Evolutionary conservation across 2,888 invertebrate genomes (phyloP).

Genomic region (Tuberolachnus salignus): DNA sequence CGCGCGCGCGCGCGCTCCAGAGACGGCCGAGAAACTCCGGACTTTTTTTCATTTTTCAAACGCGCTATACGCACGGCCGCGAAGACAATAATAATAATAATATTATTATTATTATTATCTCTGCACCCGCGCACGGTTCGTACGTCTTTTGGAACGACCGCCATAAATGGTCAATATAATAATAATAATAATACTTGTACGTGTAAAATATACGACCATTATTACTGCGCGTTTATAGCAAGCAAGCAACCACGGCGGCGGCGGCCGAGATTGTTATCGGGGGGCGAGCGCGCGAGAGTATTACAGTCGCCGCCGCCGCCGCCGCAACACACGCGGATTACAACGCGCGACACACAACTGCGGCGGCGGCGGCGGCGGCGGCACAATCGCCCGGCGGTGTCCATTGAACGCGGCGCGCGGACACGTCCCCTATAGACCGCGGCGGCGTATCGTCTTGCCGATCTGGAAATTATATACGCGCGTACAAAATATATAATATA

Average conservation of each 20-base stretch:
- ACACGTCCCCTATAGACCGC: constrained; percentile 22
- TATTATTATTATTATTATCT: too few relatives aligned
- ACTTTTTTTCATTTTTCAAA: too few relatives aligned
- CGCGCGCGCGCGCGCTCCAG: too few relatives aligned
- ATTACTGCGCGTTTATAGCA: neutral
- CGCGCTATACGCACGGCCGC: too few relatives aligned
- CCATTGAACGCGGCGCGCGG: constrained; percentile 16
- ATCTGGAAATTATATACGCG: constrained; percentile 23
- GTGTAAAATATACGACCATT: neutral
- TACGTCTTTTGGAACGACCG: too few relatives aligned
- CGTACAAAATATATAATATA: neutral
- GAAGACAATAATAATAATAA: too few relatives aligned
- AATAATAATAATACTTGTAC: neutral
- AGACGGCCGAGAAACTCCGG: too few relatives aligned
- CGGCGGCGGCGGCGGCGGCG: constrained; percentile 2
- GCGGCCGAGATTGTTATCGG: constrained; percentile 18
- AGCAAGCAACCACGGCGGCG: constrained; percentile 30
- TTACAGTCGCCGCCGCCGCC: neutral
- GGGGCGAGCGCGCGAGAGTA: neutral
- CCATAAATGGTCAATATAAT: constrained; percentile 21
- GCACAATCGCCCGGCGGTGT: constrained; percentile 46
- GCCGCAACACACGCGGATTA: neutral
- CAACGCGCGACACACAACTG: neutral
- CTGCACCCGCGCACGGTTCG: neutral
- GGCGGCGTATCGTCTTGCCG: constrained; percentile 45